These are phyloP conservation scores for Saccostrea cuccullata DNA, from an alignment of 1,140 invertebrate genomes.

Conservation along the genomic window DNA sequence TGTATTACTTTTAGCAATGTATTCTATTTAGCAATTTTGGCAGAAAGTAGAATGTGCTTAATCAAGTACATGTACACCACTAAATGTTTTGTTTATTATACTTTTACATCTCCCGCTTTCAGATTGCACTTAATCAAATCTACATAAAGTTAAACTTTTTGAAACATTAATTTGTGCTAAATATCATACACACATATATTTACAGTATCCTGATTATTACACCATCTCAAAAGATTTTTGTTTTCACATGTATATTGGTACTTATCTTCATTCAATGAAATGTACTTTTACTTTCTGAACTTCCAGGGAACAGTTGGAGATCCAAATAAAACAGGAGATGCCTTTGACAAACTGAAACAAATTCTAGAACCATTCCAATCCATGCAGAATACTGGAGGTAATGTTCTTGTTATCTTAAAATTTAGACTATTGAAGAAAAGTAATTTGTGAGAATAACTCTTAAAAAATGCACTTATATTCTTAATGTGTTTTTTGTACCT, in stretches of 20 bases:
- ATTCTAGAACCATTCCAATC: constrained; percentile 37
- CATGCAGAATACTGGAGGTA: constrained; percentile 38
- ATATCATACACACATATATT: too few species aligned
- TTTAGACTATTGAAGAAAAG: background rate
- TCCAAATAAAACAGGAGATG: constrained; percentile 48
- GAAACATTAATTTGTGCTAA: too few species aligned
- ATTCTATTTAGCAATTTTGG: too few species aligned
- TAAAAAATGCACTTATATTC: background rate
- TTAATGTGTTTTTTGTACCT: background rate
- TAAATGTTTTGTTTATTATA: too few species aligned
- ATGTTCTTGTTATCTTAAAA: background rate
- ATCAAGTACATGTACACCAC: too few species aligned
- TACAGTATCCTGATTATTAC: background rate
- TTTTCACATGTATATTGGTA: background rate
- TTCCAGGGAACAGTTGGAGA: constrained; percentile 43
- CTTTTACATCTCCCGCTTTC: too few species aligned
- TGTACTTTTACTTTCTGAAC: background rate
- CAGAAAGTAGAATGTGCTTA: too few species aligned
- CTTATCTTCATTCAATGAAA: background rate
- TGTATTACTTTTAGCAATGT: too few species aligned
- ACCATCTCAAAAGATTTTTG: background rate
- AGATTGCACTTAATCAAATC: too few species aligned
- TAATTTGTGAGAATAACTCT: background rate
- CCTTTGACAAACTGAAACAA: constrained; percentile 37
- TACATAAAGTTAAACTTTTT: too few species aligned